Evolutionary conservation across 2,113 vertebrate genomes (phyloP).

Genomic region (Amphilophus citrinellus): DNA sequence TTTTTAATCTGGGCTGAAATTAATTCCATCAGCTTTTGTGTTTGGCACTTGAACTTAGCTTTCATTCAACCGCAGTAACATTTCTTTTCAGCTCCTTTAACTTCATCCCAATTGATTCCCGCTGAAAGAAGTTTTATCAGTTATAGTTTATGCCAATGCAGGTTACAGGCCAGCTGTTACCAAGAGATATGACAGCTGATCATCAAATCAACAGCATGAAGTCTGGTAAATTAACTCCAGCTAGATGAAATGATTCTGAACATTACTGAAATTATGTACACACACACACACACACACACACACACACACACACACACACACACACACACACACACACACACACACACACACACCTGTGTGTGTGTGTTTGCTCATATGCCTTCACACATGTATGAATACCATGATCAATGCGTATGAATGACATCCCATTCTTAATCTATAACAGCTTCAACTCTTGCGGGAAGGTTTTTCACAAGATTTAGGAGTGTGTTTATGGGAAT

Average conservation of each 20-base stretch:
- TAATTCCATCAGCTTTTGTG: neutral
- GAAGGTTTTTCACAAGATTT: too few species aligned
- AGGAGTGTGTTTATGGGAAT: too few species aligned
- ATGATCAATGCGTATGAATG: too few species aligned
- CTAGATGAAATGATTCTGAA: neutral
- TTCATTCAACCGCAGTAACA: neutral
- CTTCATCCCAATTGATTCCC: slow-evolving; percentile 9
- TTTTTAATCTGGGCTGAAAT: slow-evolving; percentile 14
- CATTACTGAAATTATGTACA: neutral
- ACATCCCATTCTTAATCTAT: too few species aligned
- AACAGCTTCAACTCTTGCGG: too few species aligned
- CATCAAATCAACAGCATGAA: neutral
- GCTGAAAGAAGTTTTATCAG: slow-evolving; percentile 1
- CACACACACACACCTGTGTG: too few species aligned
- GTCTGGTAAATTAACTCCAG: neutral
- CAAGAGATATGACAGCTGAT: slow-evolving; percentile 11
- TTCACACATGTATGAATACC: too few species aligned
- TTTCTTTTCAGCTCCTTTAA: slow-evolving; percentile 14
- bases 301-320: too few species aligned
- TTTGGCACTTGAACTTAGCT: slow-evolving; percentile 21
- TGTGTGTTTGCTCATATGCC: too few species aligned
- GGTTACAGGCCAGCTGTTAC: slow-evolving; percentile 5
- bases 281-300: too few species aligned
- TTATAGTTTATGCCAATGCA: slow-evolving; percentile 7
- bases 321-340: too few species aligned